These are phyloP conservation scores for Misgurnus anguillicaudatus DNA, from an alignment of 2,113 vertebrate genomes.

Conservation along the genomic window DNA sequence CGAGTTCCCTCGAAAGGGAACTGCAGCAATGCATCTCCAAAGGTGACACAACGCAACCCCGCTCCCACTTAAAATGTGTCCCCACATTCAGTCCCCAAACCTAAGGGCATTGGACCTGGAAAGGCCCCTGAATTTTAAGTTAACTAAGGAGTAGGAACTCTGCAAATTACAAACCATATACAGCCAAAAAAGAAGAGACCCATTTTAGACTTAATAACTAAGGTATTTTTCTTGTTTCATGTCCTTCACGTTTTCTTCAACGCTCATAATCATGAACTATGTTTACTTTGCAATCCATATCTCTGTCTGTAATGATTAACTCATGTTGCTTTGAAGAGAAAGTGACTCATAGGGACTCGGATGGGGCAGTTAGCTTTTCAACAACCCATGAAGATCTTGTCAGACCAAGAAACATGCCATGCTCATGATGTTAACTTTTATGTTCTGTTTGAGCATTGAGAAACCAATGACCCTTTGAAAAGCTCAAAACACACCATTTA, in stretches of 20 bases:
- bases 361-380: slow-evolving; percentile 10
- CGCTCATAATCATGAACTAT: not conserved
- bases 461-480: not conserved
- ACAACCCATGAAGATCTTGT: slow-evolving; percentile 1
- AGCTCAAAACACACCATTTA: not conserved
- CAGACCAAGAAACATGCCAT: not conserved
- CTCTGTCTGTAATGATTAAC: slow-evolving; percentile 29
- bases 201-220: not conserved
- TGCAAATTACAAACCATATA: not conserved
- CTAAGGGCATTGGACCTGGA: too few relatives aligned
- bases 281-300: slow-evolving; percentile 11
- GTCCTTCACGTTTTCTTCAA: slow-evolving; percentile 3
- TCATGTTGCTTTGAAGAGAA: slow-evolving; percentile 23
- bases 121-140: too few relatives aligned
- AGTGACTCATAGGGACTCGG: slow-evolving; percentile 1
- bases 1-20: too few relatives aligned
- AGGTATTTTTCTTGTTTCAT: not conserved
- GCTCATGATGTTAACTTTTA: not conserved
- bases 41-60: too few relatives aligned
- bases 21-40: too few relatives aligned
- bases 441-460: not conserved
- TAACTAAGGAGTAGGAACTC: too few relatives aligned
- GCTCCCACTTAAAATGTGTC: too few relatives aligned
- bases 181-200: not conserved
- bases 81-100: too few relatives aligned